Percentiles rank a stretch among this genome's conserved stretches.
phyloP scores from a whole-genome alignment of 2,797 vertebrate genomes.

The Apodemus agrarius region DNA sequence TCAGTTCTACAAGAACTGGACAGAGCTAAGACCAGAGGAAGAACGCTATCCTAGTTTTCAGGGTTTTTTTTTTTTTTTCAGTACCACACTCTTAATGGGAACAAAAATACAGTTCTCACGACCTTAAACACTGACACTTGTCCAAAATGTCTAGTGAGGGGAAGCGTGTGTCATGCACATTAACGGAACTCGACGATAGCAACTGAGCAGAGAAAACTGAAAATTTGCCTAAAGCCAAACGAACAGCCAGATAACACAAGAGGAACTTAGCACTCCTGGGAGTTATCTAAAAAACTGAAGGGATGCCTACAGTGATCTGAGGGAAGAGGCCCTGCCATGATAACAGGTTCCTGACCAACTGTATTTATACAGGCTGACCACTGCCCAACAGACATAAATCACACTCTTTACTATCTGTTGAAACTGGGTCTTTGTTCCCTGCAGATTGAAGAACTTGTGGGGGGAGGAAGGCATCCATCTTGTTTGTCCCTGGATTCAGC shows the following conservation, averaged over 20 bases:
- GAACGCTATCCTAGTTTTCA: background rate
- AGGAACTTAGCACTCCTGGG: conserved; percentile 67
- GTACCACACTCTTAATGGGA: conserved; percentile 5
- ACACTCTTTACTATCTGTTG: conserved; percentile 25
- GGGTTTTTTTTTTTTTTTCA: background rate
- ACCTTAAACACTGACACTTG: conserved; percentile 66
- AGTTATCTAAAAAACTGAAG: conserved; percentile 70
- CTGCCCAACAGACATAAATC: conserved; percentile 58
- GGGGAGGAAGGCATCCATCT: background rate
- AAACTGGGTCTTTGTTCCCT: conserved; percentile 33
- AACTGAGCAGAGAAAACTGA: conserved; percentile 26
- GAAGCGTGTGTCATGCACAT: conserved; percentile 50
- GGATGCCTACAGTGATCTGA: conserved; percentile 46
- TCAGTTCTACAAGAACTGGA: background rate
- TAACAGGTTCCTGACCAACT: conserved; percentile 51
- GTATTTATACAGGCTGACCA: conserved; percentile 18
- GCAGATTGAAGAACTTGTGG: background rate
- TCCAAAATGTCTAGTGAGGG: conserved; percentile 65
- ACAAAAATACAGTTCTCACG: conserved; percentile 73
- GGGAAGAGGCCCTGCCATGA: conserved; percentile 48
- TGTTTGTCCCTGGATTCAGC: background rate
- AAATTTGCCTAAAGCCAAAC: conserved; percentile 27
- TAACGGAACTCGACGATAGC: conserved; percentile 2
- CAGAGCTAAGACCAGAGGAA: background rate
- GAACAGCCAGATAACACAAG: conserved; percentile 58